Evolutionary conservation across 2,888 invertebrate species (phyloP).

Genomic region (Calameuta pallipes): DNA sequence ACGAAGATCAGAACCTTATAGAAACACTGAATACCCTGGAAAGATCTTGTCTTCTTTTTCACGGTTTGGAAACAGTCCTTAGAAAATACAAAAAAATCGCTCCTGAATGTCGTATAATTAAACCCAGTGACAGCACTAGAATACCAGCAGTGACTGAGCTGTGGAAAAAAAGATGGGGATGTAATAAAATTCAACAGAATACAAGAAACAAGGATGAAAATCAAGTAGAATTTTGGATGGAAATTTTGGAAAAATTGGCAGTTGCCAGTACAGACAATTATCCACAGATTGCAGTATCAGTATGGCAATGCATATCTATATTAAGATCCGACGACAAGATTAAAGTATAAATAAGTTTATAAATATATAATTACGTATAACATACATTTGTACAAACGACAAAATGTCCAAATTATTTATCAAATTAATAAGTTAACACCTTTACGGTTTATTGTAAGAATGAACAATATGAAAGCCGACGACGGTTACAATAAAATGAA

Average conservation of each 20-base stretch:
- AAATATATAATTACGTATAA: too few species aligned
- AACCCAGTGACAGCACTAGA: not conserved
- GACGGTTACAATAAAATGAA: too few species aligned
- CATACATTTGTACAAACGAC: too few species aligned
- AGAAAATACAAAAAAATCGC: constrained; percentile 10
- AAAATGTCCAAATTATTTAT: too few species aligned
- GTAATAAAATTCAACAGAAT: not conserved
- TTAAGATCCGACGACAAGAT: not conserved
- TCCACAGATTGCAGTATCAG: constrained; percentile 10
- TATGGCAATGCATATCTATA: constrained; percentile 18
- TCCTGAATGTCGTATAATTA: not conserved
- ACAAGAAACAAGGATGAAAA: not conserved
- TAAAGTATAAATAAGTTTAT: too few species aligned
- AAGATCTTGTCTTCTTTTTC: constrained; percentile 15
- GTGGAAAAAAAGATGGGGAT: constrained; percentile 13
- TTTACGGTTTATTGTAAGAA: too few species aligned
- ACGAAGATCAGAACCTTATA: constrained; percentile 1
- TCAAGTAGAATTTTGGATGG: constrained; percentile 5
- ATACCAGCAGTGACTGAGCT: constrained; percentile 8
- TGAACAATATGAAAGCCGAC: too few species aligned
- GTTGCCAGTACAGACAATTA: constrained; percentile 8
- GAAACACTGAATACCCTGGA: not conserved
- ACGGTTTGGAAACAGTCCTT: constrained; percentile 11
- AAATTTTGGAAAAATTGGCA: constrained; percentile 14
- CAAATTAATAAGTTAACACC: too few species aligned